These are phyloP conservation scores for Miniopterus natalensis DNA, from an alignment of 2,113 vertebrate species.

Conservation along the genomic window DNA sequence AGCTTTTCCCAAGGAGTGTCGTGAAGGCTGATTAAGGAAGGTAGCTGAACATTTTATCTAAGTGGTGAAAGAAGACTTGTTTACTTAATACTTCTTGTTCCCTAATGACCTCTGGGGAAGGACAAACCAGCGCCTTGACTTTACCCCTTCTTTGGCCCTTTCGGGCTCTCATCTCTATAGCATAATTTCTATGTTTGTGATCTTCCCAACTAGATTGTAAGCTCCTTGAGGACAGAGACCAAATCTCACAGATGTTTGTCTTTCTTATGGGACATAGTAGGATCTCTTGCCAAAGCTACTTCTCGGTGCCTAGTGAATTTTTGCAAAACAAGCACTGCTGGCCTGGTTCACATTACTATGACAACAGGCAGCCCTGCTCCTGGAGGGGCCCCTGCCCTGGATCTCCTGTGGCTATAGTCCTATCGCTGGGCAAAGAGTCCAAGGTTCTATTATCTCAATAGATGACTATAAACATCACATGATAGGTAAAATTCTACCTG, in stretches of 20 bases:
- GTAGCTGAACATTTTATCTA: not conserved
- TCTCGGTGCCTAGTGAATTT: not conserved
- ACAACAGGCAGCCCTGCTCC: not conserved
- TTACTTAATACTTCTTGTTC: not conserved
- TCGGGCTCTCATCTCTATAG: not conserved
- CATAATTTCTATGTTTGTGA: not conserved
- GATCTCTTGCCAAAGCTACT: not conserved
- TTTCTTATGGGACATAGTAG: not conserved
- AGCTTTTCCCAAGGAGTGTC: not conserved
- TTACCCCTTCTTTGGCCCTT: not conserved
- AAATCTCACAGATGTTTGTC: not conserved
- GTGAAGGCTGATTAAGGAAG: not conserved
- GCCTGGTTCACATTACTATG: not conserved
- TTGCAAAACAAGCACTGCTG: not conserved
- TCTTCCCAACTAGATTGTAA: not conserved
- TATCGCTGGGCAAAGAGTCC: not conserved
- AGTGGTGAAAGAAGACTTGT: not conserved
- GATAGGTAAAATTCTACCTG: not conserved
- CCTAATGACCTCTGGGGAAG: not conserved
- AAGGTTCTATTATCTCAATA: not conserved
- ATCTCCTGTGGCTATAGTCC: not conserved
- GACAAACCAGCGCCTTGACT: not conserved
- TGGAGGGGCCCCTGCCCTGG: not conserved
- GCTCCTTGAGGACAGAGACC: not conserved
- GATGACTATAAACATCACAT: not conserved